Conservation (phyloP, 2,113 vertebrate species). For the Colinus virginianus region DNA sequence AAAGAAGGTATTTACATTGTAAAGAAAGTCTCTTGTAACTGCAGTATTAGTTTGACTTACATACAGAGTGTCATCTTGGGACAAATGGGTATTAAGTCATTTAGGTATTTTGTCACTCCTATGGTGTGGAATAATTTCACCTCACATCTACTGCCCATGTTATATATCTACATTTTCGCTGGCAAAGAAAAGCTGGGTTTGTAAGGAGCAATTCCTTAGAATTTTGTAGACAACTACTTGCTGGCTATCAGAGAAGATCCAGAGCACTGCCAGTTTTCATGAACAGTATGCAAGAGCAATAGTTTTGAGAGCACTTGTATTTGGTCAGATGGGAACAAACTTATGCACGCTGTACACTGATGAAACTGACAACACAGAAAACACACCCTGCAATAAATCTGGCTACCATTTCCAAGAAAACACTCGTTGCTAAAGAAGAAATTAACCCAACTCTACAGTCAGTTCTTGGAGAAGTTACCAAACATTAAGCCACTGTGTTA, state of each 20-base stretch:
- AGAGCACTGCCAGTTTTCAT: background rate
- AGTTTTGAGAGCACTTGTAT: background rate
- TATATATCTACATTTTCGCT: background rate
- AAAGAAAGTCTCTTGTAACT: background rate
- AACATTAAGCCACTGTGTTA: background rate
- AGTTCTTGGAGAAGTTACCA: background rate
- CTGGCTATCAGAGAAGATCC: background rate
- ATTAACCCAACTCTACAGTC: background rate
- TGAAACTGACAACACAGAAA: background rate
- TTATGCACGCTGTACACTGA: background rate
- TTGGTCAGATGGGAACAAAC: background rate
- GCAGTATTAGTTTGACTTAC: background rate
- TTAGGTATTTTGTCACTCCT: background rate
- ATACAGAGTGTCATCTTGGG: slow-evolving; percentile 51
- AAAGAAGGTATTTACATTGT: background rate
- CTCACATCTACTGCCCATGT: background rate
- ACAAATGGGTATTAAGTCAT: slow-evolving; percentile 11
- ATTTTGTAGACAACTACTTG: background rate
- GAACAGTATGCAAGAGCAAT: background rate
- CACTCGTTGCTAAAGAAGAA: background rate
- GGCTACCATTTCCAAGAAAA: background rate
- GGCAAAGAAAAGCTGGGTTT: background rate
- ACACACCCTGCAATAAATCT: background rate
- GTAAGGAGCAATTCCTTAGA: accelerated
- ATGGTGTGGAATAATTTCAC: background rate